Base-by-base conservation (phyloP, 2,797 vertebrate genomes). In the Otus scops region DNA sequence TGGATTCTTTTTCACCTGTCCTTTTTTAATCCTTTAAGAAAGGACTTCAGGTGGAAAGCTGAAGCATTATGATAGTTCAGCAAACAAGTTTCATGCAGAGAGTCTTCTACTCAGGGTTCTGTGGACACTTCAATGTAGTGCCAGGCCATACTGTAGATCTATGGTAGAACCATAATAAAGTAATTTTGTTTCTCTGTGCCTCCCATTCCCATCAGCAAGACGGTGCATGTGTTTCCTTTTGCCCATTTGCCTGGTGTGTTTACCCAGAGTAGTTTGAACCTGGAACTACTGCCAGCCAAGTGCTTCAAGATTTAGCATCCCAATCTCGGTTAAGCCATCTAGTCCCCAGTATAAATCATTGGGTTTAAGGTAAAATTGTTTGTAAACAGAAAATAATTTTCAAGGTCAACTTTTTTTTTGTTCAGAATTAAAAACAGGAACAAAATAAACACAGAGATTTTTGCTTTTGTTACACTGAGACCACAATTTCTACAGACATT, bases 401-500 rank as follows among this genome's bases (percentile, higher is more conserved):
- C 61, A 77, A 76, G 39, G 15, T 69, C 39, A 73, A 16, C 8
- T 18, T 70, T n/a, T 15, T n/a, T 17, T 41, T n/a, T n/a, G 41
- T 70, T 32, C 83, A 92, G 57, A 93, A 87, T 73, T 85, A 80
- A 85, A 88, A 88, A 92, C 13, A 92, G 57, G 53, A 77, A 79
- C 23, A 73, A 78, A 90, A 81, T 50, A 87, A 95, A 93, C 54
- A 85, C 13, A 54, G 57, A 75, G 47, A 41, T 63, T 34, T 79
- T 87, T 88, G 57, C 84, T 86, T 95, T 92, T 85, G 68, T 92
- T 81, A 87, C 85, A 39, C 11, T 27, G 57, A 93, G 85, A 77
- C 89, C 85, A 77, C 86, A 88, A 60, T 93, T 92, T 88, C 83
- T 95, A 88, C 88, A 95, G 90, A 85, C 90, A 93, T 93, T 94